These are phyloP conservation scores for Charadrius vociferus DNA, from an alignment of 2,113 vertebrate genomes.

Conservation along the genomic window DNA sequence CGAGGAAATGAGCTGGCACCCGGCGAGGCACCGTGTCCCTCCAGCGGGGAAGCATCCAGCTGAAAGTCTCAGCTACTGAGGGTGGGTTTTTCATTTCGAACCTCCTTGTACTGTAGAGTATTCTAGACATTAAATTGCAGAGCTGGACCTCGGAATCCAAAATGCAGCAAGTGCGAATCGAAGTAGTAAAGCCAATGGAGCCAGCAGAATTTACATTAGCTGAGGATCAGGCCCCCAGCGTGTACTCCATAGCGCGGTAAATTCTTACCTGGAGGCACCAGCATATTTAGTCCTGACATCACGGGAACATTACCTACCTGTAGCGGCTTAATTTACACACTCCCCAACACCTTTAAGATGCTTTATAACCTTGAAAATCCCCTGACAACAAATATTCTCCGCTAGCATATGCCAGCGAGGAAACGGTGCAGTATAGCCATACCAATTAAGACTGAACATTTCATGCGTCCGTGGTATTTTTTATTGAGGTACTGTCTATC, in stretches of 20 bases:
- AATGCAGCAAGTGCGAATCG: neutral
- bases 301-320: conserved; percentile 52
- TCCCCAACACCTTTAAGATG: conserved; percentile 51
- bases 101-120: neutral
- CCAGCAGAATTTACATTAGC: neutral
- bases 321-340: conserved; percentile 60
- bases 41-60: neutral
- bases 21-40: rapidly evolving
- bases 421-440: neutral
- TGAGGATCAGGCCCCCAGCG: neutral
- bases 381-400: conserved; percentile 55
- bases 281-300: conserved; percentile 49
- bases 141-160: neutral
- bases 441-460: conserved; percentile 68
- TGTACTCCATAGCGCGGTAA: neutral
- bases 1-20: neutral
- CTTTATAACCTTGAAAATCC: conserved; percentile 71
- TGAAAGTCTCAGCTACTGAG: neutral
- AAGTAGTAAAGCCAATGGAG: neutral
- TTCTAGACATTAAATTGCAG: neutral
- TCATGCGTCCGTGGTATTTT: conserved; percentile 16
- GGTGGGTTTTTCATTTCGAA: neutral
- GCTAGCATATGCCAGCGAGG: conserved; percentile 47
- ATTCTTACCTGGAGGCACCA: conserved; percentile 44
- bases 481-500: conserved; percentile 78